Base-by-base conservation (phyloP, 2,113 vertebrate species). In the Centropus bengalensis region DNA sequence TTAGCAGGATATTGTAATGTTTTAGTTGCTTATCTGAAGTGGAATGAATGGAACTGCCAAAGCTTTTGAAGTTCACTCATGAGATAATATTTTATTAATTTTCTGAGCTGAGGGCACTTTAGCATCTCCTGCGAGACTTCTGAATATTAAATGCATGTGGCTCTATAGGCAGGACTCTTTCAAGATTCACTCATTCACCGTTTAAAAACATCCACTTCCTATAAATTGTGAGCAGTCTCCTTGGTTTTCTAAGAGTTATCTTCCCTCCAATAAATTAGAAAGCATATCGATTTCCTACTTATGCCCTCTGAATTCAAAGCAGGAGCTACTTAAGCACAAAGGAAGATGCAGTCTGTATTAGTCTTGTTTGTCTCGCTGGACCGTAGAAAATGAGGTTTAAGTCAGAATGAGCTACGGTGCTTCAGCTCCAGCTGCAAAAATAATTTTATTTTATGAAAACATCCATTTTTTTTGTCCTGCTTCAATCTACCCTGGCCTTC, bases 1-100 rank as follows among this genome's bases (percentile, higher is more conserved):
- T 96, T 97, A 95, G 90, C 93, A 95, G 96, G 94, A 97, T 96
- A 96, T 96, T 96, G 96, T 91, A 95, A 24, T 95, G 96, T 96
- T 97, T 96, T 95, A 94, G 95, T 93, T 95, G 76, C 93, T 95
- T 96, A 96, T 97, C 94, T 96, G 94, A 95, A 96, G 88, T 96
- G 85, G 92, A 96, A 93, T 96, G 93, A 96, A 93, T 97, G 93
- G 86, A 95, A 91, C 88, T 90, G 95, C 96, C 95, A 94, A 94
- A 95, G 93, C 95, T 96, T 97, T 97, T 96, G 96, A 96, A 96
- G 96, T 96, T 97, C 91, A 92, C 88, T 94, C 90, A 91, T 91
- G 90, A 95, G 95, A 93, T 96, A 96, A 95, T 96, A 82, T 96
- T 95, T 91, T 94, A 96, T 96, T 96, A 95, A 96, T 96, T 95